phyloP scores from a whole-genome alignment of 2,797 vertebrate species.

The Rhinoraja longicauda region DNA sequence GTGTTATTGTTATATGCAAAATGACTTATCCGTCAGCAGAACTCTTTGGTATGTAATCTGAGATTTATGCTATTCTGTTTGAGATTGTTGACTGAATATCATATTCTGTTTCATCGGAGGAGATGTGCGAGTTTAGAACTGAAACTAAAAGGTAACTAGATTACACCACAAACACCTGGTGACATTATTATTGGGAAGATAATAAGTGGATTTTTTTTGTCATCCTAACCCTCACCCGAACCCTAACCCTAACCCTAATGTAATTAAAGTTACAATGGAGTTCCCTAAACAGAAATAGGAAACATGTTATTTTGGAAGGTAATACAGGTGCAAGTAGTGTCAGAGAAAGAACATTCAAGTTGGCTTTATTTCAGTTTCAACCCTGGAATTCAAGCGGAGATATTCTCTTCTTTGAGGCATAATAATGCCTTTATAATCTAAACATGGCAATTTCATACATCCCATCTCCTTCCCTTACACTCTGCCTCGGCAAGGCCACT shows the following conservation, averaged over 20 bases:
- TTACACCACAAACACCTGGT: background rate
- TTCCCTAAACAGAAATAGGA: background rate
- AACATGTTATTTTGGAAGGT: background rate
- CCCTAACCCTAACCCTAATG: too few relatives aligned
- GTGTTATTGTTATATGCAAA: conserved; percentile 43
- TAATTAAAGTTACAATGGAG: background rate
- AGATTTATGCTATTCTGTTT: conserved; percentile 45
- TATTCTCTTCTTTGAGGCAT: background rate
- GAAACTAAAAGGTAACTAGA: conserved; percentile 40
- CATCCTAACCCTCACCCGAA: too few relatives aligned
- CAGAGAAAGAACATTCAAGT: background rate
- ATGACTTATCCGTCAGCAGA: conserved; percentile 50
- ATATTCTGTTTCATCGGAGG: conserved; percentile 44
- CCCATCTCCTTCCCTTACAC: background rate
- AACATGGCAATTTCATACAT: background rate
- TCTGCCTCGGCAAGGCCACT: background rate
- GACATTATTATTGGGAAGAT: background rate
- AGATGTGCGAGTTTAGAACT: conserved; percentile 42
- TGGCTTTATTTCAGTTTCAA: background rate
- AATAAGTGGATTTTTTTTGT: background rate
- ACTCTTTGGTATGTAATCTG: conserved; percentile 45
- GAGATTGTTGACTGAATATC: conserved; percentile 51
- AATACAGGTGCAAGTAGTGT: background rate
- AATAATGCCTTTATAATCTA: conserved; percentile 1
- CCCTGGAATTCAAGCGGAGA: background rate